Percentiles rank a stretch among this genome's conserved stretches.
Conservation (phyloP, 2,888 invertebrate species). For the Ischnus inquisitorius region DNA sequence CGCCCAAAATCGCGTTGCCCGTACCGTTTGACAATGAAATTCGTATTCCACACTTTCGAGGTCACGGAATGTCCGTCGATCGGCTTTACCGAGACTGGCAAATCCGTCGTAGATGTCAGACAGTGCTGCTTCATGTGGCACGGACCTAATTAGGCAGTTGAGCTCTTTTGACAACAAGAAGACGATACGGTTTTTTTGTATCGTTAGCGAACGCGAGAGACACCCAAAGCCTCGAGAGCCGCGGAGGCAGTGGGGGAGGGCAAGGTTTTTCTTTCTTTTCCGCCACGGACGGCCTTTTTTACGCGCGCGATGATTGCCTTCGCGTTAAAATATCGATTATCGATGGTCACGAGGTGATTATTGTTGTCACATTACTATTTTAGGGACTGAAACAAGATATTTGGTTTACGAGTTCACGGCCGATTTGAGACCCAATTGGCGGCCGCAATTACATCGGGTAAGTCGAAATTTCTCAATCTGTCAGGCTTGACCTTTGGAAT, state of each 20-base stretch:
- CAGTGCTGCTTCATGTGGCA: conserved; percentile 51
- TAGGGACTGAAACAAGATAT: conserved; percentile 25
- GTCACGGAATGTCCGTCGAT: conserved; percentile 48
- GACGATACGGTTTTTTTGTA: conserved; percentile 37
- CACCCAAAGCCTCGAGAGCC: not conserved
- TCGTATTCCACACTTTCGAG: conserved; percentile 31
- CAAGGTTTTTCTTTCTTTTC: conserved; percentile 18
- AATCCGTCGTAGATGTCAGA: conserved; percentile 57
- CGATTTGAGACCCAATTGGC: not conserved
- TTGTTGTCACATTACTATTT: conserved; percentile 28
- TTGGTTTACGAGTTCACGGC: not conserved
- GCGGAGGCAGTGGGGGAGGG: not conserved
- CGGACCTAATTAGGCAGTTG: conserved; percentile 66
- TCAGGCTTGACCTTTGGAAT: conserved; percentile 58
- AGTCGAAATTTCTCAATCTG: conserved; percentile 7
- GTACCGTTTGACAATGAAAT: conserved; percentile 34
- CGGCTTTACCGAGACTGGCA: conserved; percentile 56
- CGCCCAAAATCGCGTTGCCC: not conserved
- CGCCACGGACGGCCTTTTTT: conserved; percentile 6
- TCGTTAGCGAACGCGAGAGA: conserved; percentile 21
- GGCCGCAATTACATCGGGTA: conserved; percentile 25
- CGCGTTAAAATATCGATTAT: conserved; percentile 52
- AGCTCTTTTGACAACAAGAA: conserved; percentile 60
- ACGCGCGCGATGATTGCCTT: conserved; percentile 20
- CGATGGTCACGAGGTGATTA: conserved; percentile 43